Evolutionary conservation across 2,797 vertebrate genomes (phyloP).

Genomic region (Percopsis omiscomaycus): DNA sequence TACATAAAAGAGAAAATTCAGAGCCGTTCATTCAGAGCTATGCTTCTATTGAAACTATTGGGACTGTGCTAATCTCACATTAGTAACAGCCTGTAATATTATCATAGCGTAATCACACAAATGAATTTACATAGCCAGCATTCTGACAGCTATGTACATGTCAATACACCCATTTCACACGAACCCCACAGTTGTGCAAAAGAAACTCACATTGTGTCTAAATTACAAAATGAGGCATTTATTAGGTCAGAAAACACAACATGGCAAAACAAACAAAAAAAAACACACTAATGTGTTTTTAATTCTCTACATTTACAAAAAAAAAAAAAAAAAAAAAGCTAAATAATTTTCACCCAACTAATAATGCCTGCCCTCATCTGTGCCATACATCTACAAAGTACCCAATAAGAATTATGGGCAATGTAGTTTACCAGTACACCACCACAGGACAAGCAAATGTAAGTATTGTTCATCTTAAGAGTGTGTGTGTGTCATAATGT

Average conservation of each 20-base stretch:
- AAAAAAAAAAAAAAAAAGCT: slow-evolving; percentile 26
- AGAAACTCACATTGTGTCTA: slow-evolving; percentile 15
- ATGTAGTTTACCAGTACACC: slow-evolving; percentile 26
- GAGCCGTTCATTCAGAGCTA: background rate
- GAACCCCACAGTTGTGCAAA: background rate
- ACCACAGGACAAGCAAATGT: slow-evolving; percentile 21
- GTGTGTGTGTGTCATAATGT: slow-evolving; percentile 10
- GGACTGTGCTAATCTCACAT: too few relatives aligned
- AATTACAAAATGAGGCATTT: slow-evolving; percentile 70
- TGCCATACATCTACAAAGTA: slow-evolving; percentile 42
- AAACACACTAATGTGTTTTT: slow-evolving; percentile 17
- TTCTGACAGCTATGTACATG: background rate
- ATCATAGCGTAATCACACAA: too few relatives aligned
- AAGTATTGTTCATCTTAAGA: slow-evolving; percentile 8
- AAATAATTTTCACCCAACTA: slow-evolving; percentile 20
- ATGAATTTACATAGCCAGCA: background rate
- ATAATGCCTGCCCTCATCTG: slow-evolving; percentile 23
- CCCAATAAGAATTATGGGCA: slow-evolving; percentile 10
- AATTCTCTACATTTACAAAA: slow-evolving; percentile 40
- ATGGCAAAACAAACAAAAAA: slow-evolving; percentile 39
- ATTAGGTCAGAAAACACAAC: slow-evolving; percentile 56
- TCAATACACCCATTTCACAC: background rate
- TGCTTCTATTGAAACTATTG: background rate
- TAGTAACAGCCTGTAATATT: too few relatives aligned
- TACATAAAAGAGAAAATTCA: background rate